Conservation (phyloP, 1,140 invertebrate species). For the Mycetomoellerius zeteki region DNA sequence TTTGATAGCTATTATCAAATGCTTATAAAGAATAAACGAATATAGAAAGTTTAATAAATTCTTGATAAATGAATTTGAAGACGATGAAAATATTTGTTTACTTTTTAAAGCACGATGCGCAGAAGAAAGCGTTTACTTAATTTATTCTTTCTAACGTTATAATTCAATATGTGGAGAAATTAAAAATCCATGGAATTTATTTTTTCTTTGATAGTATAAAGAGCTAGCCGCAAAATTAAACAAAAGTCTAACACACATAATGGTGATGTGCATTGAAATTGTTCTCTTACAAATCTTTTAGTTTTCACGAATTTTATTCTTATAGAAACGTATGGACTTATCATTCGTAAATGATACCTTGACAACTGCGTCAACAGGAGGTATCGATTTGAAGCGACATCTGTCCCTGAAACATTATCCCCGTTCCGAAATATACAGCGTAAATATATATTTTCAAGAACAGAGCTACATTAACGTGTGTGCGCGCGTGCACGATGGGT, state of each 20-base stretch:
- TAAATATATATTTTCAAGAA: conserved; percentile 36
- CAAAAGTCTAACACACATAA: not conserved
- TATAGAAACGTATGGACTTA: not conserved
- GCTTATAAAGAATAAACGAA: too few relatives aligned
- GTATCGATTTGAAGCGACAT: conserved; percentile 6
- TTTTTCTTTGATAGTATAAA: not conserved
- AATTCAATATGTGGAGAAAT: not conserved
- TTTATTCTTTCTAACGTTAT: not conserved
- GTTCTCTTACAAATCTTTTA: not conserved
- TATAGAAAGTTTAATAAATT: not conserved
- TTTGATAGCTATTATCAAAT: too few relatives aligned
- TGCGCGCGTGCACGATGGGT: conserved; percentile 8
- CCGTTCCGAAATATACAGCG: not conserved
- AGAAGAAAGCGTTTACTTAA: not conserved
- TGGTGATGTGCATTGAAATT: not conserved
- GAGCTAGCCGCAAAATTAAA: not conserved
- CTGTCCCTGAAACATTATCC: not conserved
- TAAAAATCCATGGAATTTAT: not conserved
- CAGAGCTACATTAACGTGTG: not conserved
- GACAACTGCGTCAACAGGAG: not conserved
- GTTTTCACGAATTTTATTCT: not conserved
- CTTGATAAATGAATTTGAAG: not conserved
- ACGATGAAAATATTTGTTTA: not conserved
- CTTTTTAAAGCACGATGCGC: not conserved
- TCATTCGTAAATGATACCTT: not conserved